phyloP scores from a whole-genome alignment of 1,140 invertebrate species.

The Aradophagus sp. region DNA sequence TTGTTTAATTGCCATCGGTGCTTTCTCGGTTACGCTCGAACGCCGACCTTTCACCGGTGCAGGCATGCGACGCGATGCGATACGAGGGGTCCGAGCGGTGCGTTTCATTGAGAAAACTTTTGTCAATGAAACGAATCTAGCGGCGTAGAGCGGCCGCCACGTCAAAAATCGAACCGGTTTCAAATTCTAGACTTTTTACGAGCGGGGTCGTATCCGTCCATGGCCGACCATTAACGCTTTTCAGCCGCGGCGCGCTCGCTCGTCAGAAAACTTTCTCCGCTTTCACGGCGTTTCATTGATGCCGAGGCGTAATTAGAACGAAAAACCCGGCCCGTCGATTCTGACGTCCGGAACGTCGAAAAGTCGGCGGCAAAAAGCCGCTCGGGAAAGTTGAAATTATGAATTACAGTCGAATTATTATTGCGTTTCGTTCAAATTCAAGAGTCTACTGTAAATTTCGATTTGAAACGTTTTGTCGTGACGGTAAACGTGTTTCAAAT shows the following conservation, averaged over 20 bases:
- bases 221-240: slow-evolving; percentile 44
- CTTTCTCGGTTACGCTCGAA: slow-evolving; percentile 56
- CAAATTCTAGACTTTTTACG: slow-evolving; percentile 50
- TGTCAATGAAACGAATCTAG: slow-evolving; percentile 52
- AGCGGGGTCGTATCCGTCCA: slow-evolving; percentile 37
- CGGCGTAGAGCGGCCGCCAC: slow-evolving; percentile 20
- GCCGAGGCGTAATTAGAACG: slow-evolving; percentile 6
- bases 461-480: no score
- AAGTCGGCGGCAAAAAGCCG: no score
- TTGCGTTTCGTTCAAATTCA: no score
- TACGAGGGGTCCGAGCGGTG: no score
- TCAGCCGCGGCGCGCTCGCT: slow-evolving; percentile 21
- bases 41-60: slow-evolving; percentile 53
- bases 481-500: no score
- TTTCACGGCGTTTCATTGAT: slow-evolving; percentile 42
- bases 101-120: slow-evolving; percentile 54
- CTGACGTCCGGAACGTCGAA: no score
- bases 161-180: slow-evolving; percentile 56
- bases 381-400: no score
- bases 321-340: slow-evolving; percentile 12
- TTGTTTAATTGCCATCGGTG: slow-evolving; percentile 45
- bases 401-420: no score
- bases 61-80: slow-evolving; percentile 35
- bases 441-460: no score
- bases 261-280: slow-evolving; percentile 36